phyloP scores from a whole-genome alignment of 2,113 vertebrate genomes.

The Lipophrys pholis region DNA sequence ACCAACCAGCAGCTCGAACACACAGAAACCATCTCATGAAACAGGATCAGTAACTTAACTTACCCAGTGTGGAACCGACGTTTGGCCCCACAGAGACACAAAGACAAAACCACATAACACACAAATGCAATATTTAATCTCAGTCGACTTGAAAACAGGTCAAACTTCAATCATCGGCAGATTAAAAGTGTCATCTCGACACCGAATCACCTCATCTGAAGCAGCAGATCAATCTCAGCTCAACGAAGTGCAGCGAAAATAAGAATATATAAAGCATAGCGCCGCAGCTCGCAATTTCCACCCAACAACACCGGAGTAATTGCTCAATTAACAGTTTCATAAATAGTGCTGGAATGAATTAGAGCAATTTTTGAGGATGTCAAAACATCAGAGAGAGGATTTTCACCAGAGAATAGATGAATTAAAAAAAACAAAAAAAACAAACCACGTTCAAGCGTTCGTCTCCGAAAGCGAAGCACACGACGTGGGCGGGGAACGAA shows the following conservation, averaged over 20 bases:
- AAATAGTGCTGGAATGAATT: slow-evolving; percentile 53
- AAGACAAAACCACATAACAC: too few relatives aligned
- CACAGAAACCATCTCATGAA: too few relatives aligned
- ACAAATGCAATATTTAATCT: slow-evolving; percentile 50
- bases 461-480: slow-evolving; percentile 6
- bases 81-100: too few relatives aligned
- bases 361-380: slow-evolving; percentile 49
- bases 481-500: not conserved
- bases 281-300: slow-evolving; percentile 38
- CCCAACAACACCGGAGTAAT: slow-evolving; percentile 44
- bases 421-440: too few relatives aligned
- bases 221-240: slow-evolving; percentile 24
- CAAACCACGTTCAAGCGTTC: too few relatives aligned
- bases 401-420: slow-evolving; percentile 38
- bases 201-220: slow-evolving; percentile 50
- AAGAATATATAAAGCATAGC: not conserved
- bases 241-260: not conserved
- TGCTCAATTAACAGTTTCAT: slow-evolving; percentile 63
- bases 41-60: too few relatives aligned
- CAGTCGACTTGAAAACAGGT: slow-evolving; percentile 41
- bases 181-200: slow-evolving; percentile 56
- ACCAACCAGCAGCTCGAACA: too few relatives aligned
- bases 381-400: slow-evolving; percentile 51
- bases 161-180: slow-evolving; percentile 62
- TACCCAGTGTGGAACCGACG: too few relatives aligned